These are phyloP conservation scores for Triplophysa bombifrons DNA, from an alignment of 2,797 vertebrate genomes.

Conservation along the genomic window DNA sequence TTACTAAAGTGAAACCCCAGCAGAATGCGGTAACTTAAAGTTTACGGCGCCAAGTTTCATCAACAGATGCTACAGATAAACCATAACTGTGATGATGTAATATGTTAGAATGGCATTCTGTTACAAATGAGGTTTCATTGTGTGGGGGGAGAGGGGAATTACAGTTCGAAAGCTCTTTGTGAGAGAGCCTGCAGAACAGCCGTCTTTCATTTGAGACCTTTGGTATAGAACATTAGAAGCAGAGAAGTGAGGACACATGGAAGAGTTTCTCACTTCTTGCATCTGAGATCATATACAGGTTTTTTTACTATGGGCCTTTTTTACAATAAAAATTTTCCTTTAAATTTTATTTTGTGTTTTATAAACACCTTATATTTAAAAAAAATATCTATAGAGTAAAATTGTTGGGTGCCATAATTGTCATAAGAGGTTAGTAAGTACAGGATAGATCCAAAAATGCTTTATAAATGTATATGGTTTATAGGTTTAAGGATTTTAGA, in stretches of 20 bases:
- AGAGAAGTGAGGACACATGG: conserved; percentile 12
- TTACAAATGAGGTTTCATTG: conserved; percentile 18
- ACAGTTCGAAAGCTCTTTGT: conserved; percentile 10
- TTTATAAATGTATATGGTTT: no score
- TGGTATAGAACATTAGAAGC: conserved; percentile 31
- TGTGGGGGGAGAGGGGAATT: conserved; percentile 18
- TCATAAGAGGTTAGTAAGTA: no score
- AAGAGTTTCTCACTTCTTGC: not conserved
- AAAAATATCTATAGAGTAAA: no score
- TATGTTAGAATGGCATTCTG: conserved; percentile 23
- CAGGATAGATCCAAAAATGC: no score
- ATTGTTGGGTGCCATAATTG: no score
- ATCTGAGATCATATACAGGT: not conserved
- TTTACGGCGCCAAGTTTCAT: not conserved
- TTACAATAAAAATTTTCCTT: not conserved
- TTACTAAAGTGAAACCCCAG: conserved; percentile 14
- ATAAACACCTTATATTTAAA: no score
- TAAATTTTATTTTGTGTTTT: not conserved
- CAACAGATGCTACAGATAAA: conserved; percentile 34
- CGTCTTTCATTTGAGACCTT: conserved; percentile 25
- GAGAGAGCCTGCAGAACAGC: conserved; percentile 16
- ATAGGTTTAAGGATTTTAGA: no score
- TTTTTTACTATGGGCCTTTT: not conserved
- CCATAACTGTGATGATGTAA: conserved; percentile 11
- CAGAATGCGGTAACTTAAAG: conserved; percentile 19